Evolutionary conservation across 1,140 invertebrate species (phyloP).

Genomic region (Microplitis mediator): DNA sequence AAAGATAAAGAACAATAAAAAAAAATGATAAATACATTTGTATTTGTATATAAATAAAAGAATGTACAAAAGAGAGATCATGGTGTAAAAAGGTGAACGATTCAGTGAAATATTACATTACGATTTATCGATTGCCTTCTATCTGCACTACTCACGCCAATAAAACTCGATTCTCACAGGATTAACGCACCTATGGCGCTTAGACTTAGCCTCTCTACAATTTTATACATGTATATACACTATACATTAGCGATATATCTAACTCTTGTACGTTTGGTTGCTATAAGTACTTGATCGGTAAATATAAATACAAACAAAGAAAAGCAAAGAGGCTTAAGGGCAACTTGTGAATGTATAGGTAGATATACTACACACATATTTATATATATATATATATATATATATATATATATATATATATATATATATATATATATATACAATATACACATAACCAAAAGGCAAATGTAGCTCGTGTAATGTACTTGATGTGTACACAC

Average conservation of each 20-base stretch:
- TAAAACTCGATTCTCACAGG: neutral
- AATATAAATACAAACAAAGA: slow-evolving; percentile 8
- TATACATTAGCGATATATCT: neutral
- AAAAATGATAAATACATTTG: neutral
- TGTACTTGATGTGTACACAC: slow-evolving; percentile 18
- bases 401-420: neutral
- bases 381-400: neutral
- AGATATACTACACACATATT: neutral
- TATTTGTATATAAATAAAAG: no score
- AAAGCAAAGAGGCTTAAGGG: neutral
- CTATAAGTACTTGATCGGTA: slow-evolving; percentile 3
- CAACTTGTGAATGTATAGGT: neutral
- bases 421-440: neutral
- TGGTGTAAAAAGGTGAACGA: neutral
- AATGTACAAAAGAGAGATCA: neutral
- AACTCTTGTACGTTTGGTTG: neutral
- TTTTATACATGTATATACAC: no score
- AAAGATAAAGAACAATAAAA: neutral
- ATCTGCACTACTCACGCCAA: neutral
- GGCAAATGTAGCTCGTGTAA: slow-evolving; percentile 7
- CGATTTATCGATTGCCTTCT: neutral
- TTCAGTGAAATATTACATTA: neutral
- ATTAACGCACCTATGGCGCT: neutral
- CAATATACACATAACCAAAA: neutral
- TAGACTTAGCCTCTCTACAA: no score